Conservation (phyloP, 2,888 invertebrate genomes). For the Hedychridium roseum region DNA sequence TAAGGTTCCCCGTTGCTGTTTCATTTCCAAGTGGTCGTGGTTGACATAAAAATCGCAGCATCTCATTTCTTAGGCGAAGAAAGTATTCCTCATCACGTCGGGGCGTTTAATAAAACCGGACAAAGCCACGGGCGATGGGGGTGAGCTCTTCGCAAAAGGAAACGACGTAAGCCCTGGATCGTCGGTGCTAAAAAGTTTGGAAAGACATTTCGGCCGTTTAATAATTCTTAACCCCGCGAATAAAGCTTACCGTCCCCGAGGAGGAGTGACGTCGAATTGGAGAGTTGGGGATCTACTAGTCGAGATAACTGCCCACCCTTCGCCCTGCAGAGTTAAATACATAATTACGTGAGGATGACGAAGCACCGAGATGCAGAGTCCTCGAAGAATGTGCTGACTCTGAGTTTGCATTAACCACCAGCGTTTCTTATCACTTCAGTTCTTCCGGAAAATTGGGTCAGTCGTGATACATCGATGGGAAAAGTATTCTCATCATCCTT, state of each 20-base stretch:
- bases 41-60: too few relatives aligned
- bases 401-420: constrained; percentile 36
- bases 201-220: constrained; percentile 48
- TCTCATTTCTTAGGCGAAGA: neutral
- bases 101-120: neutral
- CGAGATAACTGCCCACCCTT: constrained; percentile 50
- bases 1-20: too few relatives aligned
- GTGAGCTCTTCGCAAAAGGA: neutral
- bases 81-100: constrained; percentile 4
- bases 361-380: constrained; percentile 39
- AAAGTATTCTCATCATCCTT: neutral
- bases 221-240: constrained; percentile 30
- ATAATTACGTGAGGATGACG: constrained; percentile 58
- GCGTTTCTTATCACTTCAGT: neutral
- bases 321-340: constrained; percentile 51
- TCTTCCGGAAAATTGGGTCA: constrained; percentile 4
- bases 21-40: too few relatives aligned
- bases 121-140: neutral
- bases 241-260: constrained; percentile 30
- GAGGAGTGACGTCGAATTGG: constrained; percentile 33
- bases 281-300: constrained; percentile 35
- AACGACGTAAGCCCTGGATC: neutral
- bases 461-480: neutral
- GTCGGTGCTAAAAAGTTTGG: constrained; percentile 37
- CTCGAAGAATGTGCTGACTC: constrained; percentile 42